Evolutionary conservation across 2,113 vertebrate genomes (phyloP).

Genomic region (Argyrosomus japonicus): DNA sequence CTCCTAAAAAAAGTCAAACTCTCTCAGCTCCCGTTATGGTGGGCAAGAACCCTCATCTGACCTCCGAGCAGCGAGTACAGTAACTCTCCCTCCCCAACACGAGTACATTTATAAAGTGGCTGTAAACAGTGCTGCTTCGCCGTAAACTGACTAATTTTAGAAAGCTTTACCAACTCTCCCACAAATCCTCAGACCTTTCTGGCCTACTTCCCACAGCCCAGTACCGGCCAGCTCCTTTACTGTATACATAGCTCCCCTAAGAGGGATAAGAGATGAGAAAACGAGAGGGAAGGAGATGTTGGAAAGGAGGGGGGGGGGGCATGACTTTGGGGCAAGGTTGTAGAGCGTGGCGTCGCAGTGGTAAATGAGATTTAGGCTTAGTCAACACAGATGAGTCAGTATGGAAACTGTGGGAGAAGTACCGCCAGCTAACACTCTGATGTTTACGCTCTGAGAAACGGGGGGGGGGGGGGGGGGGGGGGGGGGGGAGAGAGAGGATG

Average conservation of each 20-base stretch:
- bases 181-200: conserved; percentile 78
- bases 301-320: not conserved
- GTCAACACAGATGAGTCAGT: conserved; percentile 78
- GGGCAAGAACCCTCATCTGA: conserved; percentile 28
- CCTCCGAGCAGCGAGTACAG: conserved; percentile 19
- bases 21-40: conserved; percentile 1
- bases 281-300: conserved; percentile 20
- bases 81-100: conserved; percentile 13
- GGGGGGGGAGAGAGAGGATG: conserved; percentile 13
- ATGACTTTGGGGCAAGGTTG: conserved; percentile 70
- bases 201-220: conserved; percentile 74
- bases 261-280: conserved; percentile 57
- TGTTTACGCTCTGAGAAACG: conserved; percentile 57
- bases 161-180: conserved; percentile 71
- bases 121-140: conserved; percentile 59
- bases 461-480: not conserved
- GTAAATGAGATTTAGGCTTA: conserved; percentile 76
- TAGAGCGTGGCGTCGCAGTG: conserved; percentile 29
- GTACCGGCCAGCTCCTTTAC: conserved; percentile 45
- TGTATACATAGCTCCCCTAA: conserved; percentile 58
- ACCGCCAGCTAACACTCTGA: conserved; percentile 43
- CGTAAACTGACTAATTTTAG: conserved; percentile 75
- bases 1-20: conserved; percentile 10
- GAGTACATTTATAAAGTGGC: conserved; percentile 50
- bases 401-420: conserved; percentile 70